Percentiles rank a stretch among this genome's conserved stretches.
These are phyloP conservation scores for Cyrtodaria siliqua DNA, from an alignment of 2,888 invertebrate species.

Conservation along the genomic window DNA sequence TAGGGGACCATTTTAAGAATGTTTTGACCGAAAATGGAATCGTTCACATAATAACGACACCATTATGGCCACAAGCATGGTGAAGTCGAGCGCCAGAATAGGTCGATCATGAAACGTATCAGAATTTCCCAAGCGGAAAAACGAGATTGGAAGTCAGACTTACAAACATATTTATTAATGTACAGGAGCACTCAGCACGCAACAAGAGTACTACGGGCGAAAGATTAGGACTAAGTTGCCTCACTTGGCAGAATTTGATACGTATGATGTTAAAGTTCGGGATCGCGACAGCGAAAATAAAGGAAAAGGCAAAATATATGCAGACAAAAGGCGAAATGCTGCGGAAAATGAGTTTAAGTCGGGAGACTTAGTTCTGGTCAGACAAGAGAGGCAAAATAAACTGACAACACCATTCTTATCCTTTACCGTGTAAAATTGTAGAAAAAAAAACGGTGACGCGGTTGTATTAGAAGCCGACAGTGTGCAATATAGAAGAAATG, in stretches of 20 bases:
- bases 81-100: too few species aligned
- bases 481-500: too few species aligned
- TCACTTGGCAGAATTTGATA: background rate
- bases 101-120: slow-evolving; percentile 45
- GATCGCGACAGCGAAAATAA: slow-evolving; percentile 37
- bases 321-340: slow-evolving; percentile 34
- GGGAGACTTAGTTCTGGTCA: slow-evolving; percentile 39
- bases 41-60: too few species aligned
- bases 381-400: slow-evolving; percentile 34
- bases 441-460: too few species aligned
- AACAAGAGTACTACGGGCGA: slow-evolving; percentile 41
- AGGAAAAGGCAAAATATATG: slow-evolving; percentile 43
- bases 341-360: slow-evolving; percentile 31
- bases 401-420: too few species aligned
- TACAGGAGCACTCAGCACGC: slow-evolving; percentile 37
- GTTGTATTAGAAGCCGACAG: too few species aligned
- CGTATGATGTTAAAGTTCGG: slow-evolving; percentile 20
- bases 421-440: too few species aligned
- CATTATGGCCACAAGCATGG: slow-evolving; percentile 58
- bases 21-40: too few species aligned
- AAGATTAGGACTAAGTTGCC: slow-evolving; percentile 49
- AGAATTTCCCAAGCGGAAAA: slow-evolving; percentile 55
- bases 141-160: too few species aligned
- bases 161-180: background rate
- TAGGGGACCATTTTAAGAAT: too few species aligned